Evolutionary conservation across 1,140 invertebrate species (phyloP), one percentile per base, ranked within the genome.

Genomic region (Hypothenemus hampei): DNA sequence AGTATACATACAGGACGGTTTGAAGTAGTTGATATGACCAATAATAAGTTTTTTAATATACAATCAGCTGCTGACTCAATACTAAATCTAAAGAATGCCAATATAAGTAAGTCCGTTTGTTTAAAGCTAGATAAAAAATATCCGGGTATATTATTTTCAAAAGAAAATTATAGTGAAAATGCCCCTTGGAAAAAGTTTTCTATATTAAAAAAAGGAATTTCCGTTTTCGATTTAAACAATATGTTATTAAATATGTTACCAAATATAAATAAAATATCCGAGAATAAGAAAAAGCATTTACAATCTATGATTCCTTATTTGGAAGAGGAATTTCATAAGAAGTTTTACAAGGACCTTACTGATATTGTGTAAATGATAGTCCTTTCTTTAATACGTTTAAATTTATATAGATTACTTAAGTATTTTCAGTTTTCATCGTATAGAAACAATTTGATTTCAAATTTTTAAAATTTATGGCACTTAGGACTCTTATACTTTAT

Each of bases 1-100:
- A 58, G 48, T 53, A 58, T 40, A 24, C 56, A 53, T 20, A 58
- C 39, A 52, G 56, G 31, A 7, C 35, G 36, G 41, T 57, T 57
- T 49, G 21, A 49, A 50, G 33, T 50, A 50, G 46, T 54, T 18
- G 39, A n/a, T 37, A 48, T 57, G 22, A n/a, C 10, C 21, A n/a
- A 22, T 15, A 49, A 50, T 41, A 57, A 41, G 7, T 43, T 57
- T 41, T 57, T 57, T 57, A 41, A 57, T 50, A 21, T 57, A 43
- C 54, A 57, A 57, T 24, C 45, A 5, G 46, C 54, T 26, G 46
- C 36, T 22, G 35, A 57, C 37, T 23, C 8, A 37, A 35, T 49
- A 3, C 44, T 57, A 57, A 49, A 57, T 43, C 16, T 57, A 4
- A 57, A 57, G 16, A 10, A 49, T 20, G 54, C 50, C 15, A 40